A percentile compares a stretch with the other conserved stretches of the same genome.
These are phyloP conservation scores for Metopolophium dirhodum DNA, from an alignment of 1,140 invertebrate genomes.

Conservation along the genomic window DNA sequence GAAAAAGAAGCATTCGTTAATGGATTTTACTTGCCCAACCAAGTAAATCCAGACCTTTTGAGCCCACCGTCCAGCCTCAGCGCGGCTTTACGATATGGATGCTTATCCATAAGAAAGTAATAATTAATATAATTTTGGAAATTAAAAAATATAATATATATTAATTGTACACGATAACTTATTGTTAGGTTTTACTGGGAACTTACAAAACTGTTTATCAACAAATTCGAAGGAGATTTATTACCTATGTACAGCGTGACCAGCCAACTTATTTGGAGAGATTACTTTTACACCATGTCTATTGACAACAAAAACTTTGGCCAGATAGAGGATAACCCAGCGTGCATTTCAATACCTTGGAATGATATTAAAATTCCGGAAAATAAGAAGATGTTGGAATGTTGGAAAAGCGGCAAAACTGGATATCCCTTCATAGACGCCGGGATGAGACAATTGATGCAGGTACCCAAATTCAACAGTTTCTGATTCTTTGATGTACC, in stretches of 20 bases:
- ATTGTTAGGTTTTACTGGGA: constrained; percentile 38
- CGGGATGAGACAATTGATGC: constrained; percentile 72
- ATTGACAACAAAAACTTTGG: constrained; percentile 73
- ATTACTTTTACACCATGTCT: constrained; percentile 81
- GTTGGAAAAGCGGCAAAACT: constrained; percentile 74
- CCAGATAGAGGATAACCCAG: constrained; percentile 74
- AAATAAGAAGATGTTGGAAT: constrained; percentile 66
- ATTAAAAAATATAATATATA: background rate
- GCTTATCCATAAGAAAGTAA: constrained; percentile 69
- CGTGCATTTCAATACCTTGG: constrained; percentile 79
- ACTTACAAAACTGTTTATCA: background rate
- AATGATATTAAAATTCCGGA: constrained; percentile 65
- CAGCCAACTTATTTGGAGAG: constrained; percentile 78
- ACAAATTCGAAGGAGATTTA: constrained; percentile 59
- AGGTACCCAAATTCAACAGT: constrained; percentile 57
- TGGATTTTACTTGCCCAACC: constrained; percentile 68
- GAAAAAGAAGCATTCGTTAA: constrained; percentile 68
- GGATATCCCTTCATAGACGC: constrained; percentile 81
- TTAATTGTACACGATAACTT: background rate
- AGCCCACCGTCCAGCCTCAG: constrained; percentile 74
- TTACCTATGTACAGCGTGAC: constrained; percentile 65
- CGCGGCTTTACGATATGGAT: constrained; percentile 73
- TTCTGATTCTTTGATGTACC: background rate
- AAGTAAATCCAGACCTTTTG: constrained; percentile 72
- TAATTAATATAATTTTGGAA: constrained; percentile 35